phyloP scores from a whole-genome alignment of 2,888 invertebrate species.

The Nomada ruficornis region DNA sequence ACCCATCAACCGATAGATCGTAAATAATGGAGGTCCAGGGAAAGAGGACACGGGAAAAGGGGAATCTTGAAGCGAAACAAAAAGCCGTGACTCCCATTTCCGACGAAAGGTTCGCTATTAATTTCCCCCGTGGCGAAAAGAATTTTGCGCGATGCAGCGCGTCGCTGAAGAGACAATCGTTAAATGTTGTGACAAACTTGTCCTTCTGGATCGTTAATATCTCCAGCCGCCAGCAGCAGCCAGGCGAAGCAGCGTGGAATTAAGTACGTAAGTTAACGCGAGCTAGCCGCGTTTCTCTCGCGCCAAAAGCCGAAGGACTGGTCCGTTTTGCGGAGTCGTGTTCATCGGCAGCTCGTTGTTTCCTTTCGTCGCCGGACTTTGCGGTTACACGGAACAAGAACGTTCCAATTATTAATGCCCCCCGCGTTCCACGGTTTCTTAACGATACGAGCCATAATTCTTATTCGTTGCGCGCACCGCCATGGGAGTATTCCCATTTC shows the following conservation, averaged over 20 bases:
- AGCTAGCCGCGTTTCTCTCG: slow-evolving; percentile 23
- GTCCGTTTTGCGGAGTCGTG: neutral
- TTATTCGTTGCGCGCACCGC: slow-evolving; percentile 29
- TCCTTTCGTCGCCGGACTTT: slow-evolving; percentile 29
- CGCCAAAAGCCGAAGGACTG: slow-evolving; percentile 3
- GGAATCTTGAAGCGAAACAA: neutral
- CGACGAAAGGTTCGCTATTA: slow-evolving; percentile 13
- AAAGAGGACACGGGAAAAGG: slow-evolving; percentile 4
- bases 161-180: slow-evolving; percentile 32
- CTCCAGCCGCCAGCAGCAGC: slow-evolving; percentile 9
- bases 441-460: slow-evolving; percentile 33
- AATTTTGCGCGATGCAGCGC: neutral
- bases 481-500: slow-evolving; percentile 9
- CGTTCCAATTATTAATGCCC: slow-evolving; percentile 36
- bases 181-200: slow-evolving; percentile 36
- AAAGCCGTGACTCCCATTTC: neutral
- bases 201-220: slow-evolving; percentile 42
- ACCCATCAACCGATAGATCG: slow-evolving; percentile 30
- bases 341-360: neutral
- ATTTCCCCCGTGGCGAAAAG: slow-evolving; percentile 13
- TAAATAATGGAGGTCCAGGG: slow-evolving; percentile 29
- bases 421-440: slow-evolving; percentile 10
- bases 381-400: slow-evolving; percentile 12
- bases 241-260: slow-evolving; percentile 35
- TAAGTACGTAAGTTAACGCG: slow-evolving; percentile 35